Base-by-base conservation (phyloP, 2,797 vertebrate species). In the Smutsia gigantea region DNA sequence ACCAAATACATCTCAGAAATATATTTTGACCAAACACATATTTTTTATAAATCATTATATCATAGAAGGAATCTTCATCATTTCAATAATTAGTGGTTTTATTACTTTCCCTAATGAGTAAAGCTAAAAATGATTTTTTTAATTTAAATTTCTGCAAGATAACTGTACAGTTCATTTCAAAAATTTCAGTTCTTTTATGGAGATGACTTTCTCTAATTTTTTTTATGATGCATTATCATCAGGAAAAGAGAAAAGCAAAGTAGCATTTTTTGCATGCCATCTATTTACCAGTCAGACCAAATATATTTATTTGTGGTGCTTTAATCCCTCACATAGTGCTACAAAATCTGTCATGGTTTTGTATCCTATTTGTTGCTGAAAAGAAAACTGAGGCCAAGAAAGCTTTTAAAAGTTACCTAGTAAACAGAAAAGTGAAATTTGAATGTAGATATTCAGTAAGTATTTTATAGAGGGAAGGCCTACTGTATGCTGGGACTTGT, bases 131-230 rank as follows among this genome's bases (percentile, higher is more conserved):
- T 75, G 51, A 31, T 79, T 83, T 79, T 82, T 71, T 63, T 27
- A 59, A 84, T 71, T 87, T 87, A 75, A 77, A 90, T 69, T 77
- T 90, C 21, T 90, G 27, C 27, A 90, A 69, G 87, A 84, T 78
- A 61, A 61, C 59, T 82, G 10, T 74, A 57, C 15, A 21, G 2
- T 53, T 94, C 15, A 63, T 66, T 64, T 86, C 31, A 66, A 74
- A 5, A 29, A 92, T 57, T 92, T 75, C 17, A 49, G 5, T 75
- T 83, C 75, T 81, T 89, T 83, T 89, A 89, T 66, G 59, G 87
- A 49, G 31, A 66, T 63, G 42, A 46, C 34, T 69, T 81, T 93
- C 34, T 63, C 27, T 87, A 64, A 46, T 42, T 46, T n/a, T 79
- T 71, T 87, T 84, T 42, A 71, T 55, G 42, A 53, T 66, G 8